phyloP scores from a whole-genome alignment of 1,140 invertebrate species.

The Lamellibrachia luymesi region DNA sequence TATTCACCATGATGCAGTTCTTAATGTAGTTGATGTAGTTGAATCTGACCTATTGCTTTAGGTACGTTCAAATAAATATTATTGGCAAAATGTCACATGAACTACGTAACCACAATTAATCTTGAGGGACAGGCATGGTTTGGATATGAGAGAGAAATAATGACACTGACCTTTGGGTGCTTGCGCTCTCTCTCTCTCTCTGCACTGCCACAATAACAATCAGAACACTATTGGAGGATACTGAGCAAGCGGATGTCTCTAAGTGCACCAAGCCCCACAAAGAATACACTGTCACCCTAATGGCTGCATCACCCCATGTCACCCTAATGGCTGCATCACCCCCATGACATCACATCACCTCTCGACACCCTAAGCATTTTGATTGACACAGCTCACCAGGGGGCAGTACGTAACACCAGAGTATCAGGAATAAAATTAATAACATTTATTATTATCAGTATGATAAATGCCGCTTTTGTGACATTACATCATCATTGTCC shows the following conservation, averaged over 20 bases:
- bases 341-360: too few species aligned
- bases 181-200: too few species aligned
- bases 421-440: neutral
- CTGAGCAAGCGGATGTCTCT: neutral
- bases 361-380: neutral
- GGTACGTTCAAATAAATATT: neutral
- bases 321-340: neutral
- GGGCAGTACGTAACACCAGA: neutral
- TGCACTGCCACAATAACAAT: neutral
- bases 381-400: too few species aligned
- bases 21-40: neutral
- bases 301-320: neutral
- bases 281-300: neutral
- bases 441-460: neutral
- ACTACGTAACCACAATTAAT: neutral
- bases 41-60: neutral
- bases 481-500: too few species aligned
- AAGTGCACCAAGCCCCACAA: neutral
- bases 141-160: neutral
- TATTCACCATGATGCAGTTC: neutral
- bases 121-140: neutral
- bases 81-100: neutral
- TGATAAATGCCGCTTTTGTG: too few species aligned
- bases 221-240: neutral
- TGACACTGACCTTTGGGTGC: neutral